Evolutionary conservation across 2,113 vertebrate genomes (phyloP).

Genomic region (Recurvirostra avosetta): DNA sequence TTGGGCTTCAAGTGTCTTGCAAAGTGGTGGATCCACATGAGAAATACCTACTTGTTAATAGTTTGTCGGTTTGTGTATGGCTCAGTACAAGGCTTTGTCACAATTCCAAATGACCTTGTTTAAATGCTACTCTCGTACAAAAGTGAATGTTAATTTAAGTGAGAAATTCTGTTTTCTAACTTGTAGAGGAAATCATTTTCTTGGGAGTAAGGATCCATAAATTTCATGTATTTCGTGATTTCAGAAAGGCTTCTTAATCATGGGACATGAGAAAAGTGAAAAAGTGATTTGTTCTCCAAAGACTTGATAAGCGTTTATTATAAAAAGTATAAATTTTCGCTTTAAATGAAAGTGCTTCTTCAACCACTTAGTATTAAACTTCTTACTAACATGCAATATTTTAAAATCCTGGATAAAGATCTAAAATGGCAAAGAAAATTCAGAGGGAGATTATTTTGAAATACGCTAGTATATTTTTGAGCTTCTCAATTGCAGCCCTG

Average conservation of each 20-base stretch:
- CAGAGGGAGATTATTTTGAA: not conserved
- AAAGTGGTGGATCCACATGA: not conserved
- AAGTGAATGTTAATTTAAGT: constrained; percentile 62
- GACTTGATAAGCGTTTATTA: not conserved
- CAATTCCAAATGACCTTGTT: constrained; percentile 47
- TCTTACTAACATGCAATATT: not conserved
- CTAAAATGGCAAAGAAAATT: constrained; percentile 14
- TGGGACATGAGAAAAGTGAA: not conserved
- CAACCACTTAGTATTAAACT: not conserved
- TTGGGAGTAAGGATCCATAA: constrained; percentile 46
- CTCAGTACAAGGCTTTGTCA: constrained; percentile 49
- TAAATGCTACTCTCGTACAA: constrained; percentile 46
- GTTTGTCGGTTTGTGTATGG: constrained; percentile 36
- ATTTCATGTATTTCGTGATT: not conserved
- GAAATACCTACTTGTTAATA: not conserved
- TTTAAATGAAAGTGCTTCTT: not conserved
- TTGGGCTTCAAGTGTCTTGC: not conserved
- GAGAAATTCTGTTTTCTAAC: constrained; percentile 52
- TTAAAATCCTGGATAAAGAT: not conserved
- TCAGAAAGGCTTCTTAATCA: not conserved
- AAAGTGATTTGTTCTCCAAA: not conserved
- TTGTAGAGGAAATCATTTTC: constrained; percentile 42
- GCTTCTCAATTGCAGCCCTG: not conserved
- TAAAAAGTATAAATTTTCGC: not conserved
- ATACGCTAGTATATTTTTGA: not conserved